Base-by-base conservation (phyloP, 2,888 invertebrate genomes). In the Caenorhabditis sp. region DNA sequence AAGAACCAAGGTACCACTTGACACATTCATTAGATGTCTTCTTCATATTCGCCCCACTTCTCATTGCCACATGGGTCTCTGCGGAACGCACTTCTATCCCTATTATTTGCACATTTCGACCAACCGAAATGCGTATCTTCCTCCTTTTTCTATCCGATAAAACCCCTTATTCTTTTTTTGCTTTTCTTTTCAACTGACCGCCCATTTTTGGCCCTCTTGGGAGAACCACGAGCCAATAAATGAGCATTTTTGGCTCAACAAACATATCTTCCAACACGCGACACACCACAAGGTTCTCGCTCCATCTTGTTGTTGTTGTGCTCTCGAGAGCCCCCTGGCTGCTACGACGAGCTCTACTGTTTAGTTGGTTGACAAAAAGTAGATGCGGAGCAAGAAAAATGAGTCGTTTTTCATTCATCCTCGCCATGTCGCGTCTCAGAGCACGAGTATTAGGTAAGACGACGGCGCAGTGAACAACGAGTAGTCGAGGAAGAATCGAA, bases 191-290 rank as follows among this genome's bases (percentile, higher is more conserved):
- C 72, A 72, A 72, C 56, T 56, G 60, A 76, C 76, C 76, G 67
- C 65, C 20, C 35, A 22, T 62, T 71, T 53, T 64, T 50, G 24
- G 8, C n/a, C 37, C 76, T 67, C 61, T 40, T 11, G 76, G 67
- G 76, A 76, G 47, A 24, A 67, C 47, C 47, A n/a, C 28, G 24
- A 61, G 67, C 67, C 76, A 68, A 76, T 61, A 76, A 76, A 76
- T 76, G 76, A 76, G 76, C 76, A 76, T 76, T 76, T 74, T 67
- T 67, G 65, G 76, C 67, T 51, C 60, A 51, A 67, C 67, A 76
- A 67, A 76, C 68, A 67, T 67, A 68, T 76, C 76, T 67, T 76
- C 50, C 18, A 13, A 13, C 44, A 53, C 58, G 15, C 32, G 62
- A 44, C 18, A 62, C 26, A 61, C 32, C 15, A 65, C 50, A 74